Evolutionary conservation across 2,797 vertebrate species (phyloP).

Genomic region (Yasuhikotakia modesta): DNA sequence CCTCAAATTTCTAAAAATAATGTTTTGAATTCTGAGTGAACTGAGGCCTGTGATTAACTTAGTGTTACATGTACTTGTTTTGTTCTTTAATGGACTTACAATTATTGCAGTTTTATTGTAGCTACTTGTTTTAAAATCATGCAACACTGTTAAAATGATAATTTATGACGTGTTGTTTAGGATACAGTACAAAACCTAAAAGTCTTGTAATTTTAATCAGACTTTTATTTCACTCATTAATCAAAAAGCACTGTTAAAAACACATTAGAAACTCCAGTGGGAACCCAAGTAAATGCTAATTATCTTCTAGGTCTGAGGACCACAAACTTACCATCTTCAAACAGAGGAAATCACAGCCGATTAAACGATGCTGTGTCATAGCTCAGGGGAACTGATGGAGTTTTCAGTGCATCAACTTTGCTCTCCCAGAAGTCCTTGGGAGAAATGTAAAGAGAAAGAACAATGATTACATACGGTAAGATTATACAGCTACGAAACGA

Average conservation of each 20-base stretch:
- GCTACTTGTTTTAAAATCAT: no score
- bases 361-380: not conserved
- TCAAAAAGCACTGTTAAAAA: not conserved
- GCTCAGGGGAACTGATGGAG: no score
- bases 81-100: not conserved
- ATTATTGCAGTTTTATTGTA: not conserved
- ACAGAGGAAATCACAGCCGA: not conserved
- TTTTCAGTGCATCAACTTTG: no score
- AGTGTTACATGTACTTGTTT: not conserved
- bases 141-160: not conserved
- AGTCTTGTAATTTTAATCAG: not conserved
- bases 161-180: not conserved
- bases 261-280: not conserved
- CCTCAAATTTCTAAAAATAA: not conserved
- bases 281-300: not conserved
- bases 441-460: not conserved
- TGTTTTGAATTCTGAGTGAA: not conserved
- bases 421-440: not conserved
- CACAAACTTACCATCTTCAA: not conserved
- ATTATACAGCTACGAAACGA: not conserved
- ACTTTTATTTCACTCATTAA: slow-evolving; percentile 3
- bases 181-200: not conserved
- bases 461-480: not conserved
- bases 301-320: not conserved
- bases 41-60: not conserved